Evolutionary conservation across 2,113 vertebrate genomes (phyloP), one percentile per base, ranked within the genome.

Genomic region (Atrichornis clamosus): DNA sequence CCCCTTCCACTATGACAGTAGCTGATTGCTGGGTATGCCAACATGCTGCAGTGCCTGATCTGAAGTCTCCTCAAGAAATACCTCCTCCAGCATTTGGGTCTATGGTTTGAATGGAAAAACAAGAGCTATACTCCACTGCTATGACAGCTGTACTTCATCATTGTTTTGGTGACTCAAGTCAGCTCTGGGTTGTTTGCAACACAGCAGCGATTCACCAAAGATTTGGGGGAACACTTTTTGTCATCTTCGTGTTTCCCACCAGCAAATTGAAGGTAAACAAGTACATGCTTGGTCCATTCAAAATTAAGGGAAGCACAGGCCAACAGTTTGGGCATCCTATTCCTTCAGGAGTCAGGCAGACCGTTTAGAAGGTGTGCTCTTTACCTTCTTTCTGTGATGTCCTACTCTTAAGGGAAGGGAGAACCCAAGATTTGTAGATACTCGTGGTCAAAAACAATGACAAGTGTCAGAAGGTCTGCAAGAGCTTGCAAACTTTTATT

Each of bases 341-440:
- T 87, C 41, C 22, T 83, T 73, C 42, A 49, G 10, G 3, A 60
- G 10, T 44, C 32, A 90, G 10, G 13, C 5, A 87, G 87, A 64
- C 6, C 1, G 19, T 76, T 87, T 39, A 79, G 20, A 77, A 70
- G 11, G 6, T 74, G 20, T 73, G 15, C 1, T 84, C 6, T 80
- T 2, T 15, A 42, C 2, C 10, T 73, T 3, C 7, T 7, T 49
- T 39, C 46, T 41, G 24, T 53, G 23, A 32, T 47, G 24, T 55
- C 5, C 21, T 11, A 27, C 7, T 47, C 47, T 47, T 35, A 62
- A 69, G 3, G 28, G 30, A 53, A 41, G 21, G 26, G 47, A 62
- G 1, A 4, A 35, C 26, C 26, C 70, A 76, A 35, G 21, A 23
- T 55, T 62, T 0, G 0, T 32, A n/a, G 39, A 60, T 39, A 46